These are phyloP conservation scores for Pollenia labialis DNA, from an alignment of 2,888 invertebrate species.

Conservation along the genomic window DNA sequence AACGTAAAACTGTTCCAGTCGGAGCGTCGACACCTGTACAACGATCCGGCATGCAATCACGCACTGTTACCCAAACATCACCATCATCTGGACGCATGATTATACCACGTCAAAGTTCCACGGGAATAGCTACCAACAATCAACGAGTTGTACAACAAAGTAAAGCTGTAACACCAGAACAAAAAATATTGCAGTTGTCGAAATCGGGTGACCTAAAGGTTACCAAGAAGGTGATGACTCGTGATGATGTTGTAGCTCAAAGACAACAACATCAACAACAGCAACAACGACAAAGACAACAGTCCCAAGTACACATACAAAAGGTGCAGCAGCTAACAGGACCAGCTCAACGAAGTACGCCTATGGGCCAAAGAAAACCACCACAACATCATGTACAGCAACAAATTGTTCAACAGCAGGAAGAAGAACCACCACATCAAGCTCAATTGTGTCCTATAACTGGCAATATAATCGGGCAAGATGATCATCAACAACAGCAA, in stretches of 20 bases:
- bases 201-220: constrained; percentile 85
- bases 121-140: constrained; percentile 57
- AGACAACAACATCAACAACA: constrained; percentile 78
- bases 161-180: constrained; percentile 82
- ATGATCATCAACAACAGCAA: constrained; percentile 84
- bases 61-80: constrained; percentile 76
- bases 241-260: constrained; percentile 79
- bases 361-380: constrained; percentile 63
- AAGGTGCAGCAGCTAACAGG: constrained; percentile 86
- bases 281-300: constrained; percentile 76
- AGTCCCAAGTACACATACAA: constrained; percentile 79
- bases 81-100: constrained; percentile 80
- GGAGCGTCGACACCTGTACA: constrained; percentile 56
- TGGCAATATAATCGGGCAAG: constrained; percentile 86
- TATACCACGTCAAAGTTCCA: constrained; percentile 76
- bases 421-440: constrained; percentile 75
- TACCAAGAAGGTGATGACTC: constrained; percentile 84
- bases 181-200: constrained; percentile 84
- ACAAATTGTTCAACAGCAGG: constrained; percentile 75
- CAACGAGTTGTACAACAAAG: constrained; percentile 62
- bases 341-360: constrained; percentile 79
- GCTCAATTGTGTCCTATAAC: constrained; percentile 89
- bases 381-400: constrained; percentile 75
- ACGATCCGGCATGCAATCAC: constrained; percentile 75
- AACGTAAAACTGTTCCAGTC: constrained; percentile 75